Evolutionary conservation across 2,888 invertebrate genomes (phyloP).

Genomic region (Habrosyne pyritoides): DNA sequence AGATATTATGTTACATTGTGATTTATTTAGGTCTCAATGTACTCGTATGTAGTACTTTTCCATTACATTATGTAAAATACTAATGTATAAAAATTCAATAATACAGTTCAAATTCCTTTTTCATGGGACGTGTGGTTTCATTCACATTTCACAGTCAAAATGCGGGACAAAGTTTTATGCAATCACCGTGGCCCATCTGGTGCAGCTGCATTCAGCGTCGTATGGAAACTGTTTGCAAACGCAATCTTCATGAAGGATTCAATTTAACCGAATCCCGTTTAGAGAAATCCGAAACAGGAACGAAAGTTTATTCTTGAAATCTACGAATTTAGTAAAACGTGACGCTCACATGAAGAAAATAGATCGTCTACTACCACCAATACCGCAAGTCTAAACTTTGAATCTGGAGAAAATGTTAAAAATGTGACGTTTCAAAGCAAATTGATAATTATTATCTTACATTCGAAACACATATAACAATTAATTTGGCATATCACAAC

Average conservation of each 20-base stretch:
- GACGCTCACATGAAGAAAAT: neutral
- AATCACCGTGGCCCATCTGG: constrained; percentile 6
- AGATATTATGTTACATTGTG: too few species aligned
- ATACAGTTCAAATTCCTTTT: constrained; percentile 3
- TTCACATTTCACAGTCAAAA: neutral
- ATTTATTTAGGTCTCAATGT: too few species aligned
- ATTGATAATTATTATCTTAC: neutral
- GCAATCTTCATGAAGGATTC: constrained; percentile 11
- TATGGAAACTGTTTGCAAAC: constrained; percentile 6
- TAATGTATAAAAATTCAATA: neutral
- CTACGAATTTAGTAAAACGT: neutral
- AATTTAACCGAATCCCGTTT: constrained; percentile 8
- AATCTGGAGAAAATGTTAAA: too few species aligned
- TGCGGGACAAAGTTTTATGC: constrained; percentile 7
- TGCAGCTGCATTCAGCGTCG: neutral
- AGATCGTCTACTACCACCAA: too few species aligned
- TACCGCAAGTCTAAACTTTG: too few species aligned
- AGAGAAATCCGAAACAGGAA: constrained; percentile 3
- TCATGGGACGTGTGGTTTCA: neutral
- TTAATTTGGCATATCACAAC: neutral
- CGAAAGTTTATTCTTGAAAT: neutral
- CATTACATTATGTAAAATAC: neutral
- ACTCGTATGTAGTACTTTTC: too few species aligned
- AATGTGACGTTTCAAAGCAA: too few species aligned
- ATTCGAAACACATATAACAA: neutral